Conservation (phyloP, 2,113 vertebrate species). For the Aphyosemion australe region DNA sequence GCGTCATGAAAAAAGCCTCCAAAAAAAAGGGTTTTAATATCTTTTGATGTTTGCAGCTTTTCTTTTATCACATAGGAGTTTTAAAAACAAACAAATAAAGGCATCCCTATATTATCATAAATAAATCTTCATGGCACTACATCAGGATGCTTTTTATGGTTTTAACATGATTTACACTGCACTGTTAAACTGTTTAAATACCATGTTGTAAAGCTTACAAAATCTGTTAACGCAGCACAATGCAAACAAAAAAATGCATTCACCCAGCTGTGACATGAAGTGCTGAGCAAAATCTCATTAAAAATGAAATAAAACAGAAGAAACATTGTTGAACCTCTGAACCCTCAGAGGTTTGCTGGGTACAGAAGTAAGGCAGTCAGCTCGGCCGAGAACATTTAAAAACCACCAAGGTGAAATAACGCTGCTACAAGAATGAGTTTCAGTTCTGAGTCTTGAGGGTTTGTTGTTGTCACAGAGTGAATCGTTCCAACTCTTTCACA, state of each 20-base stretch:
- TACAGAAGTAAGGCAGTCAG: conserved; percentile 72
- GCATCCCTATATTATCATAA: conserved; percentile 43
- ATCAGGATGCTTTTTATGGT: conserved; percentile 38
- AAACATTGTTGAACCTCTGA: conserved; percentile 31
- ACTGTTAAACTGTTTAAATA: conserved; percentile 52
- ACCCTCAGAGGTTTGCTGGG: conserved; percentile 60
- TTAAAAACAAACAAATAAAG: conserved; percentile 32
- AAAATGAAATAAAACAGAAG: conserved; percentile 39
- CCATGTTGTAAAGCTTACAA: conserved; percentile 52
- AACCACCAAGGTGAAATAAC: conserved; percentile 56
- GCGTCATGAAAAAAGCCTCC: conserved; percentile 62
- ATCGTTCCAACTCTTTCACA: conserved; percentile 42
- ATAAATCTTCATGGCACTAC: conserved; percentile 71
- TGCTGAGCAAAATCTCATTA: conserved; percentile 20
- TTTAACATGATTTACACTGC: conserved; percentile 36
- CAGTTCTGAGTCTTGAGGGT: conserved; percentile 53
- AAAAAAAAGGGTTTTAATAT: conserved; percentile 31
- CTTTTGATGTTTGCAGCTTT: conserved; percentile 23
- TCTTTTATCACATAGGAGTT: conserved; percentile 9
- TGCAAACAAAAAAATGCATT: conserved; percentile 38
- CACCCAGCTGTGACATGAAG: conserved; percentile 21
- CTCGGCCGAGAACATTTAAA: conserved; percentile 58
- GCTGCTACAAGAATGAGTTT: conserved; percentile 64
- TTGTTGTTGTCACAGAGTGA: conserved; percentile 68
- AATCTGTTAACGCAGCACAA: conserved; percentile 49